A percentile compares a stretch with the other conserved stretches of the same genome.
phyloP scores from a whole-genome alignment of 2,113 vertebrate species.

The Oryctolagus cuniculus region DNA sequence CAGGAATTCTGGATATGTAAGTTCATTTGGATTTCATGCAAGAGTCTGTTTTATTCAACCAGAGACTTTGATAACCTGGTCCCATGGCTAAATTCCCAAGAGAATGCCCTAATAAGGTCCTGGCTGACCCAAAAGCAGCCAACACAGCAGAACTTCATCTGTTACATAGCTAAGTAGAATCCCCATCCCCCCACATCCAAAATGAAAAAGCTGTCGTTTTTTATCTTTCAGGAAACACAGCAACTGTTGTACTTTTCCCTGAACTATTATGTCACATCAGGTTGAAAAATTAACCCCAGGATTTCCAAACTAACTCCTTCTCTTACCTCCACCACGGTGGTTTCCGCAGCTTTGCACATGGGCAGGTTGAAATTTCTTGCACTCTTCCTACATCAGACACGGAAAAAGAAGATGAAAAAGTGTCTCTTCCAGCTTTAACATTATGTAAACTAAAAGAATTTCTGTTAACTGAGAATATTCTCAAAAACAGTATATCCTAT shows the following conservation, averaged over 20 bases:
- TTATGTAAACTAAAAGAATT: not conserved
- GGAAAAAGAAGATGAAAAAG: slow-evolving; percentile 20
- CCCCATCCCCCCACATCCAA: not conserved
- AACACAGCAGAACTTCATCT: not conserved
- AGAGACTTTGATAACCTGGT: slow-evolving; percentile 17
- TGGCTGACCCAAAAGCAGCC: not conserved
- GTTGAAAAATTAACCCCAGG: not conserved
- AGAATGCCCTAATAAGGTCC: not conserved
- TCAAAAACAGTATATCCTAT: not conserved
- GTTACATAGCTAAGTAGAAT: not conserved
- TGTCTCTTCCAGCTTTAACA: not conserved
- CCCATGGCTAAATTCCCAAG: not conserved
- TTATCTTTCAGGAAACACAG: not conserved
- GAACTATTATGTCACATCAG: not conserved
- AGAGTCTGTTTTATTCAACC: not conserved
- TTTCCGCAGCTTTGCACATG: slow-evolving; percentile 98
- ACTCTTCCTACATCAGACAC: slow-evolving; percentile 91
- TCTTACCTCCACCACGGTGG: slow-evolving; percentile 96
- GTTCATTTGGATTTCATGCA: not conserved
- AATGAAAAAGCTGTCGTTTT: not conserved
- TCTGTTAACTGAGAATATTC: slow-evolving; percentile 6
- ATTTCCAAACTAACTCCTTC: not conserved
- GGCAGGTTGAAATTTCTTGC: slow-evolving; percentile 98
- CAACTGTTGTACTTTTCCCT: not conserved
- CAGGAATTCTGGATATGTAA: not conserved